Base-by-base conservation (phyloP, 2,113 vertebrate genomes). In the Solea senegalensis region DNA sequence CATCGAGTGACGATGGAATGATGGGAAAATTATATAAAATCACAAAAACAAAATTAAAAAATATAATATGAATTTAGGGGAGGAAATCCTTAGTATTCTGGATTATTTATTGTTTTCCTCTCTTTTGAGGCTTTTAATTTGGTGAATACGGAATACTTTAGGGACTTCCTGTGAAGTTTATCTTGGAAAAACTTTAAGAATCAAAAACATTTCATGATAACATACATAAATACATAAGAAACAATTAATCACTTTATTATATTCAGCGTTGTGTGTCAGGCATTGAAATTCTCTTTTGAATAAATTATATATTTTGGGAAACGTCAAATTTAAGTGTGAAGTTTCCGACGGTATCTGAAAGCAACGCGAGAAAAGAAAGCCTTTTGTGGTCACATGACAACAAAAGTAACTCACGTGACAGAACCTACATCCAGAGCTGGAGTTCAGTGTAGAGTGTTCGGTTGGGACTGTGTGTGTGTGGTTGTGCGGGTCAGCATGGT, bases 381-480 rank as follows among this genome's bases (percentile, higher is more conserved):
- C 15, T 2, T 8, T 0, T 5, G 15, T 69, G 34, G 34, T 34
- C 69, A 76, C 48, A 39, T 88, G 84, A 83, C 40, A 0, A 0
- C 1, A 11, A 1, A 26, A 3, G 34, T 0, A 7, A 3, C 0
- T 56, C 75, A 82, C 8, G 66, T 84, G 83, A 77, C 53, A 0
- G 7, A 40, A 54, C 5, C 9, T 26, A 16, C 16, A 52, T 11
- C 34, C 3, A 34, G 5, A 34, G 5, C 34, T 6, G 21, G 21
- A 21, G 21, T 21, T 21, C n/a, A 21, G 21, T 21, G 21, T 21
- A 21, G 21, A 34, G 34, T 34, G 34, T 34, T 34, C 1, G 34
- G 3, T 34, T 34, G 21, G 21, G 21, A 21, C 21, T 21, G 21
- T 21, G 21, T 34, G 3, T 34, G 34, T 34, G 5, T 34, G 34